Base-by-base conservation (phyloP, 2,113 vertebrate species). In the Sorex araneus region DNA sequence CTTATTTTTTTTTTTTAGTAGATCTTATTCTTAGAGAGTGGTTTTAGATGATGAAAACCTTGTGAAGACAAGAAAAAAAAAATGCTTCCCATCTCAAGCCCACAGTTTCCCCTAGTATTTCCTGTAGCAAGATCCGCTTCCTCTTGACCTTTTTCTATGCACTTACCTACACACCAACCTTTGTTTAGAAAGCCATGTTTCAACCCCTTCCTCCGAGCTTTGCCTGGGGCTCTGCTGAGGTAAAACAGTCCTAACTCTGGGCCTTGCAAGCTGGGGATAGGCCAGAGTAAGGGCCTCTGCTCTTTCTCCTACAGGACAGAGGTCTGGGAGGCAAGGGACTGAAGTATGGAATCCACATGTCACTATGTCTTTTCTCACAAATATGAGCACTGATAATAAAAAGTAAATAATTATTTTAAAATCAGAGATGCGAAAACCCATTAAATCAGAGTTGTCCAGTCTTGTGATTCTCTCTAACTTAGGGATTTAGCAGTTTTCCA, bases 261-360 rank as follows among this genome's bases (percentile, higher is more conserved):
- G 45, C 32, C 36, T 40, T 32, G 30, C 2, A 3, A 67, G 0
- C 1, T 13, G 71, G 36, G 69, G 16, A n/a, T 0, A 0, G 13
- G 40, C n/a, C 36, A 47, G 32, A 4, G n/a, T 47, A 28, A 43
- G 7, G 43, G 70, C 60, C n/a, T 40, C 77, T 15, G 28, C 64
- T 67, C 13, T 85, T 82, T 54, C 28, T 57, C 21, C 32, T 36
- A 25, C 45, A 79, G 32, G 25, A 77, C 78, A 71, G 32, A 21
- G 43, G 10, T 34, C 45, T 43, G 73, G 45, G 67, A 6, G 34
- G 43, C 57, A 40, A 1, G 4, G 6, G 30, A 13, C 40, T 34
- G 32, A 71, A 43, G 64, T 25, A 25, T 9, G 1, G 8, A 92
- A 54, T 40, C 28, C 78, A 74, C 60, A 70, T 12, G 4, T 70